These are phyloP conservation scores for Trissonchulus sp. DNA, from an alignment of 2,888 invertebrate species.

Conservation along the genomic window DNA sequence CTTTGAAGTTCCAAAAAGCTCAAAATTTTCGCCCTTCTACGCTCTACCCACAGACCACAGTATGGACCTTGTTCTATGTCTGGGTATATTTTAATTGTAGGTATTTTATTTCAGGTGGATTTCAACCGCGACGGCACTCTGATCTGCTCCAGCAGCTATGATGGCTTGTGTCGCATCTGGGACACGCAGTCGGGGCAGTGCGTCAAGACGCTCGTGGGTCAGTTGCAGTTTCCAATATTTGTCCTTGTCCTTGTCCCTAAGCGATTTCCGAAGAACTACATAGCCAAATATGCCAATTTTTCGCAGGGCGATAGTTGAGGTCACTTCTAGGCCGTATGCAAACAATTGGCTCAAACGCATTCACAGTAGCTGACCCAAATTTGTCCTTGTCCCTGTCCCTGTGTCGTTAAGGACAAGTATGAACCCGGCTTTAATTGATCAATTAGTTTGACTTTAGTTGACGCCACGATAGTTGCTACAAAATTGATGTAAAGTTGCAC, in stretches of 20 bases:
- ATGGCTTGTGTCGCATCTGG: constrained; percentile 98
- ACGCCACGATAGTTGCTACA: too few species aligned
- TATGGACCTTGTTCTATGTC: neutral
- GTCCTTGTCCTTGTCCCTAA: too few species aligned
- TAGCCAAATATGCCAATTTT: neutral
- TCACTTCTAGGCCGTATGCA: too few species aligned
- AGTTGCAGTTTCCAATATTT: constrained; percentile 32
- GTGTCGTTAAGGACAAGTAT: too few species aligned
- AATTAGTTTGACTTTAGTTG: too few species aligned
- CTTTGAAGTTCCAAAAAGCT: neutral
- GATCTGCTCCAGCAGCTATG: constrained; percentile 97
- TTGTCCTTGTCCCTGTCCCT: too few species aligned
- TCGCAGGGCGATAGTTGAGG: too few species aligned
- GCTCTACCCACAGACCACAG: neutral
- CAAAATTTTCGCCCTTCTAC: neutral
- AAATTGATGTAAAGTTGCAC: constrained; percentile 25
- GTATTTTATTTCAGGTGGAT: constrained; percentile 61
- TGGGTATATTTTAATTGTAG: constrained; percentile 17
- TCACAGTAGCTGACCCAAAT: too few species aligned
- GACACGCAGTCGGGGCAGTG: constrained; percentile 98
- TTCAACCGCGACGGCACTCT: constrained; percentile 97
- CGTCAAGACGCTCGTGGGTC: constrained; percentile 83
- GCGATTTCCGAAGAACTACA: too few species aligned
- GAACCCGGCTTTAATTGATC: too few species aligned
- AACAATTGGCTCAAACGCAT: too few species aligned